Base-by-base conservation (phyloP, 2,113 vertebrate genomes). In the Taurulus bubalis region DNA sequence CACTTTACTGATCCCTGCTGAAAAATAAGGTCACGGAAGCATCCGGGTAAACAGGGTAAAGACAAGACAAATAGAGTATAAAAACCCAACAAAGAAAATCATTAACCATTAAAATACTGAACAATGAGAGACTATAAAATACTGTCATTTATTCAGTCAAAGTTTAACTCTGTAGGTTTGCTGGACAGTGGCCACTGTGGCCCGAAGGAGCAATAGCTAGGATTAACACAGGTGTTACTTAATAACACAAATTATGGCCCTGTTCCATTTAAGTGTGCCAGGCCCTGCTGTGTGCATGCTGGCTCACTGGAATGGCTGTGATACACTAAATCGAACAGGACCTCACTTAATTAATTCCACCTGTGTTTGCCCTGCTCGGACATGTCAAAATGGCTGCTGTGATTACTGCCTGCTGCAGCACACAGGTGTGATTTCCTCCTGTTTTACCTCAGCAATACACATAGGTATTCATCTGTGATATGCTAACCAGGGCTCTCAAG, bases 1-100 rank as follows among this genome's bases (percentile, higher is more conserved):
- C 58, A 36, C 60, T 34, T 71, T 66, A 80, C 75, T 75, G 77
- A 84, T 65, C 45, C 64, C 28, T 0, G 8, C 38, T 64, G 30
- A 64, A 36, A n/a, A 36, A 49, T 64, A 11, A 64, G 34, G 36
- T 10, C 42, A 42, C 2, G 55, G 79, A 55, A 26, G 71, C 49
- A 24, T 40, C 36, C 40, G 11, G 24, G 24, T 24, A 26, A 68
- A 75, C n/a, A n/a, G 34, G 3, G 2, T 22, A 40, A 38, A 42
- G 62, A 40, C 18, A 83, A 51, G 62, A 73, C 56, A 28, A 49
- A 73, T 49, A 49, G 51, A 63, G 40, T 49, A 55, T 53, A 74
- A 62, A 28, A 59, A n/a, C 3, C 34, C 26, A 42, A 18, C 22
- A 26, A 8, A 14, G n/a, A 40, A 77, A 64, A 64, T 56, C 28